Evolutionary conservation across 2,113 vertebrate genomes (phyloP), one percentile per base, ranked within the genome.

Genomic region (Callipepla californica): DNA sequence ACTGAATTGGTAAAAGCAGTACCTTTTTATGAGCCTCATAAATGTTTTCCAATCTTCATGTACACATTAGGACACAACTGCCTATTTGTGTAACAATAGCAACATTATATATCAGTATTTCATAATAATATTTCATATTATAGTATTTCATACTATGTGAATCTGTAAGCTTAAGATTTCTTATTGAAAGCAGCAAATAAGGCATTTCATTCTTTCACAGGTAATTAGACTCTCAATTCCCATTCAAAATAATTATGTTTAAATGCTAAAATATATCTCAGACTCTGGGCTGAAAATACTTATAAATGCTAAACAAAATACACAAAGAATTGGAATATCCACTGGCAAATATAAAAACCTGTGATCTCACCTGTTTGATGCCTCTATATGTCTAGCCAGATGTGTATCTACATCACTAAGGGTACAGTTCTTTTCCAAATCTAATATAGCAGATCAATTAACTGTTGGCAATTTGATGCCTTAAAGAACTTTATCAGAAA

Each of bases 391-490:
- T 79, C 59, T 66, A 79, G 45, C 0, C 3, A 58, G 2, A 14
- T 66, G 2, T 36, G n/a, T 69, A 23, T 80, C 73, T 84, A 4
- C 6, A 4, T 40, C 7, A 23, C 28, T 38, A 59, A 68, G 3
- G 4, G 1, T n/a, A 47, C 7, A 69, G 19, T 47, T 58, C 2
- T 58, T 76, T 81, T 76, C 53, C 1, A 0, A 86, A 81, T 55
- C 9, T 7, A 36, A 53, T 65, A 7, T 34, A 77, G 32, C 2
- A 67, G 6, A 12, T 81, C 42, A 72, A 36, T 0, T 1, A 30
- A 28, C 5, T 10, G 8, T 22, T 55, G 0, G 0, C 9, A 72
- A 44, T 6, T 66, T 47, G 5, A 68, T 30, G 3, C 51, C 13
- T 72, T 62, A 44, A 76, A 17, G 6, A 5, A 74, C 79, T 87